These are phyloP conservation scores for Cercopithecus hamlyni DNA, from an alignment of 2,797 vertebrate genomes.

Conservation along the genomic window DNA sequence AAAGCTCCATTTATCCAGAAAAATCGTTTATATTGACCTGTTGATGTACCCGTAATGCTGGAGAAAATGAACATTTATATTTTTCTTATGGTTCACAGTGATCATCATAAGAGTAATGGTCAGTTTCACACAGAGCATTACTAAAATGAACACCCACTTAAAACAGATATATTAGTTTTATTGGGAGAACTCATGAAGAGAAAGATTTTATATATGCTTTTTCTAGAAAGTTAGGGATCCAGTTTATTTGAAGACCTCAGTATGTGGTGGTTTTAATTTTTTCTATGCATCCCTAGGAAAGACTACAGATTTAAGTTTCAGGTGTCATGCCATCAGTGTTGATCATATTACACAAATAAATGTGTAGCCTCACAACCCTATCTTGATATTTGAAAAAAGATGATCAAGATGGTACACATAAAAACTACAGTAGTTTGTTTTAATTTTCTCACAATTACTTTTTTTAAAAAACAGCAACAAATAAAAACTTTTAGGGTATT, in stretches of 20 bases:
- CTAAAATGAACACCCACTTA: neutral
- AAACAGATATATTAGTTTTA: neutral
- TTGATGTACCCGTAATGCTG: neutral
- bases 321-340: slow-evolving; percentile 71
- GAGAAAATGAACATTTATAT: neutral
- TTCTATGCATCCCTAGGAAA: slow-evolving; percentile 60
- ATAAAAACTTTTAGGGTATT: slow-evolving; percentile 5
- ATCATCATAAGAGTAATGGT: neutral
- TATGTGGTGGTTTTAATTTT: slow-evolving; percentile 42
- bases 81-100: neutral
- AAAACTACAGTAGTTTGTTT: slow-evolving; percentile 22
- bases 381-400: slow-evolving; percentile 54
- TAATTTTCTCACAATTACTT: slow-evolving; percentile 51
- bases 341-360: slow-evolving; percentile 69
- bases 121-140: neutral
- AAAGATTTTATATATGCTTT: neutral
- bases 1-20: neutral
- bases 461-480: slow-evolving; percentile 15
- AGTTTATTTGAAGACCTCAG: slow-evolving; percentile 75
- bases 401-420: neutral
- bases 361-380: neutral
- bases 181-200: slow-evolving; percentile 21
- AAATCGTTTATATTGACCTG: neutral
- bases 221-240: slow-evolving; percentile 54
- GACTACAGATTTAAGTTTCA: slow-evolving; percentile 70